Evolutionary conservation across 2,888 invertebrate genomes (phyloP).

Genomic region (Elaeidobius kamerunicus): DNA sequence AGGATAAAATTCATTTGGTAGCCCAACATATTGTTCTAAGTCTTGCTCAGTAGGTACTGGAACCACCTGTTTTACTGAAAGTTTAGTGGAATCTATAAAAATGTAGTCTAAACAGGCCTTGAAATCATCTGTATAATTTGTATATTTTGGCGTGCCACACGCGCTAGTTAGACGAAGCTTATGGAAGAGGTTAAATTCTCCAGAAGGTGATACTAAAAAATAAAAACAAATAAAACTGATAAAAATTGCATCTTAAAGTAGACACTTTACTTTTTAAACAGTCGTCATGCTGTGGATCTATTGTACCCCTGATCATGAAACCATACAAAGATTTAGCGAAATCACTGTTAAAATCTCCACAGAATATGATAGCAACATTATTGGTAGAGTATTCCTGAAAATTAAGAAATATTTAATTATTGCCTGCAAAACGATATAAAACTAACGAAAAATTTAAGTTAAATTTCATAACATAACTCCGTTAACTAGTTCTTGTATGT

Average conservation of each 20-base stretch:
- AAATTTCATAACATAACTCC: too few species aligned
- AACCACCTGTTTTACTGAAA: slow-evolving; percentile 66
- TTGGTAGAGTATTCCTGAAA: slow-evolving; percentile 16
- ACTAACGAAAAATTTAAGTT: too few species aligned
- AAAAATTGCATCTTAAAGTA: not conserved
- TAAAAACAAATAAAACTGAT: not conserved
- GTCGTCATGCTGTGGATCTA: slow-evolving; percentile 64
- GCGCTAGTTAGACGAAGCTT: slow-evolving; percentile 65
- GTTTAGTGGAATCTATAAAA: slow-evolving; percentile 66
- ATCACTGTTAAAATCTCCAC: slow-evolving; percentile 92
- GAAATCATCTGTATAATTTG: slow-evolving; percentile 81
- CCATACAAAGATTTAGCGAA: slow-evolving; percentile 78
- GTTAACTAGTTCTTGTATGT: too few species aligned
- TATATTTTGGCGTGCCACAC: slow-evolving; percentile 79
- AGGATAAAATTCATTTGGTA: slow-evolving; percentile 87
- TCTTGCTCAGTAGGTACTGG: slow-evolving; percentile 79
- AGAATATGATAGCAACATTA: slow-evolving; percentile 67
- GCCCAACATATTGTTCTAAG: slow-evolving; percentile 67
- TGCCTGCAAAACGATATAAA: too few species aligned
- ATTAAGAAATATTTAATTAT: not conserved
- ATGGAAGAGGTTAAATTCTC: slow-evolving; percentile 45
- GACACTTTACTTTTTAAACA: slow-evolving; percentile 70
- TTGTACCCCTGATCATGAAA: slow-evolving; percentile 66
- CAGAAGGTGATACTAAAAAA: slow-evolving; percentile 55
- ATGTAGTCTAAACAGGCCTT: slow-evolving; percentile 90